Evolutionary conservation across 1,140 invertebrate genomes (phyloP), one percentile per base, ranked within the genome.

Genomic region (Lucilia cuprina): DNA sequence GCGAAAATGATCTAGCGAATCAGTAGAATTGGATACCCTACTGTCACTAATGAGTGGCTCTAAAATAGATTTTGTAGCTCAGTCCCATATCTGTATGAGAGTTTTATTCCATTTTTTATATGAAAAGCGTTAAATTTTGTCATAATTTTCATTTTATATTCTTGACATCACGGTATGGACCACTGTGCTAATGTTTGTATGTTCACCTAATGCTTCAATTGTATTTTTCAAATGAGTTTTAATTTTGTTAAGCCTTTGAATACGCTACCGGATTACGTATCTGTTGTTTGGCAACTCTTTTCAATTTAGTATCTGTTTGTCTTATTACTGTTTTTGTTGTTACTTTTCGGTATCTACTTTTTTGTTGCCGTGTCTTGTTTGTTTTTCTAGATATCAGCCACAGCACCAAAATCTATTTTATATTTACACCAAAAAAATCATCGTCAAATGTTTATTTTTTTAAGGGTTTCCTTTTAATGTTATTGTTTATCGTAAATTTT

Each of bases 381-480:
- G 74, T 77, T 77, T 77, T 77, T 41, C 74, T 77, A 41, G 50
- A n/a, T 35, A 77, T 21, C 74, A 77, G 34, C 30, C 9, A 4
- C 74, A 77, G 17, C 74, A 75, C 19, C 74, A 75, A 75, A 30
- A 77, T 41, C 74, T 17, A 77, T 34, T 8, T 41, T 7, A 41
- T 41, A 41, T 41, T 41, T 41, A 41, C 41, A 41, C 41, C 41
- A 41, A 41, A 41, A 41, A 41, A 30, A 75, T 14, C 74, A 75
- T 34, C 74, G 35, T 41, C 30, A 77, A 77, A 77, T 41, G 34
- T 77, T 77, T 77, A 77, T 77, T 80, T 80, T n/a, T 78, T 80
- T 80, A 21, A 80, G 77, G 77, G 77, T 80, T 80, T 50, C 77
- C 35, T 49, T 80, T 80, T 80, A 9, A 80, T 80, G 77, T 80